Evolutionary conservation across 2,113 vertebrate species (phyloP), one percentile per base, ranked within the genome.

Genomic region (Salvator merianae): DNA sequence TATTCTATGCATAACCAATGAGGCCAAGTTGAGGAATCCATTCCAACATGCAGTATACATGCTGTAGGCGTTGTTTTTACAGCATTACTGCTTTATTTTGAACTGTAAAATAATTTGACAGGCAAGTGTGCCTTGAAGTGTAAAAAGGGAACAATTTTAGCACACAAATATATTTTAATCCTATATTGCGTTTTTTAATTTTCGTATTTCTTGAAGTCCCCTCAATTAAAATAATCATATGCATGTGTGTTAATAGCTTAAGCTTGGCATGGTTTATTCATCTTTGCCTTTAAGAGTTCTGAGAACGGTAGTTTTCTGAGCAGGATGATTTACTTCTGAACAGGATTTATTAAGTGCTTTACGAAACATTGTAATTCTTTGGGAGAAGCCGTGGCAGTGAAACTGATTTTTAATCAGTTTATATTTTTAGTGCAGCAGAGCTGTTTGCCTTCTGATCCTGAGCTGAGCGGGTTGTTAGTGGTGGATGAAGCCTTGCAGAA

Each of bases 1-100:
- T 98, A 98, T 99, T 98, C 97, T 96, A 95, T 97, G 92, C 96
- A 97, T 97, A 98, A 97, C 97, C 97, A 97, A 98, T 98, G 98
- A 98, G 97, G 96, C 97, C 96, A 97, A 98, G 97, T 97, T 96
- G 97, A 97, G 97, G 98, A 98, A 98, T 98, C 97, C 97, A 97
- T 96, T 96, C 95, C 96, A 94, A 92, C 34, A 83, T 34, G 81
- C 95, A 93, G 94, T 91, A 94, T 96, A 96, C 97, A 94, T 94
- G 95, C 94, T 94, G 92, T 87, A 95, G 93, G 94, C 92, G 89
- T 93, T 94, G 95, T 96, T 83, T 96, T 95, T 96, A 95, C 91
- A 95, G 96, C 95, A 95, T 96, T 95, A 93, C 91, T 94, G 94
- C 94, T 96, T 94, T 95, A 92, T 78, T 84, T 70, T 85, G 96